Evolutionary conservation across 2,797 vertebrate species (phyloP).

Genomic region (Heteromormyrus szaboi): DNA sequence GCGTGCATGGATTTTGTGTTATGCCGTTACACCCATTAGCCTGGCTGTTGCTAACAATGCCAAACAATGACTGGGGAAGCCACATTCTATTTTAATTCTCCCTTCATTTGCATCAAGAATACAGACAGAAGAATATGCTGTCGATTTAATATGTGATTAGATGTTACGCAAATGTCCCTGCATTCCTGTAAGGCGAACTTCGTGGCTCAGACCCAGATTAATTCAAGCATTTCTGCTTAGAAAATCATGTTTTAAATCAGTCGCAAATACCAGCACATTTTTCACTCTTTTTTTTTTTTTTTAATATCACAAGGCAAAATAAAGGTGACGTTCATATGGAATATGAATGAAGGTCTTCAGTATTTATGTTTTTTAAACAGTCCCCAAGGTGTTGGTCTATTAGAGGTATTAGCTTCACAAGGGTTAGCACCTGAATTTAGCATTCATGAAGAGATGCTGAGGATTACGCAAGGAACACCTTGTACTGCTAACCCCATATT

Average conservation of each 20-base stretch:
- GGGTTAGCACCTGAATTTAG: conserved; percentile 28
- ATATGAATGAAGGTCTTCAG: conserved; percentile 11
- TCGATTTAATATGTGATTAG: conserved; percentile 7
- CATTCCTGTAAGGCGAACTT: background rate
- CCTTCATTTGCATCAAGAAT: background rate
- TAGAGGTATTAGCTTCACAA: conserved; percentile 28
- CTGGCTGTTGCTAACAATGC: background rate
- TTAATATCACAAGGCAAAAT: background rate
- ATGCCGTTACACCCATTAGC: background rate
- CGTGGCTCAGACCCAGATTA: background rate
- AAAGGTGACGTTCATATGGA: background rate
- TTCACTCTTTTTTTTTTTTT: background rate
- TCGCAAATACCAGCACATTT: background rate
- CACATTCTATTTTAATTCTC: background rate
- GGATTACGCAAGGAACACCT: conserved; percentile 28
- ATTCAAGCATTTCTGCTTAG: conserved; percentile 4
- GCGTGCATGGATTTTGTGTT: background rate
- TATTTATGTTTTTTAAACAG: conserved; percentile 10
- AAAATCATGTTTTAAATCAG: conserved; percentile 9
- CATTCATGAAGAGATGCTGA: conserved; percentile 35
- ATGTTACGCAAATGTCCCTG: background rate
- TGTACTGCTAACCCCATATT: conserved; percentile 10
- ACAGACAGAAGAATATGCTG: background rate
- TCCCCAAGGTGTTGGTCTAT: background rate
- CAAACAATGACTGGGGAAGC: background rate